phyloP scores from a whole-genome alignment of 2,797 vertebrate species.

The Pangasius mekongensis region DNA sequence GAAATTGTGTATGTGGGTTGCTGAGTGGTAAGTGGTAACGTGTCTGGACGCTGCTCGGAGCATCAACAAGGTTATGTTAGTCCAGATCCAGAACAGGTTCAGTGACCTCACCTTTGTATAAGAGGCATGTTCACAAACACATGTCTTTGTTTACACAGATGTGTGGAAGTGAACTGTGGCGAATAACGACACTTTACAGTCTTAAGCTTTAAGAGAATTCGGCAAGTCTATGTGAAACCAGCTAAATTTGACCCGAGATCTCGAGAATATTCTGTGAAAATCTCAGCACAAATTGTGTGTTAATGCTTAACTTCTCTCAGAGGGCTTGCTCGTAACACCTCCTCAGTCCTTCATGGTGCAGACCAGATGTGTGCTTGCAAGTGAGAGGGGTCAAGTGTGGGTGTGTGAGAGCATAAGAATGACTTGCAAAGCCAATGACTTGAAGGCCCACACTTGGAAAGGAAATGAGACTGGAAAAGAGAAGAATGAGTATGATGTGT shows the following conservation, averaged over 20 bases:
- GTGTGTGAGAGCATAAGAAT: constrained; percentile 25
- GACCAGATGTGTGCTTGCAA: constrained; percentile 41
- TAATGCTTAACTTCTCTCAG: constrained; percentile 12
- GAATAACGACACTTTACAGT: constrained; percentile 2
- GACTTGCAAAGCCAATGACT: constrained; percentile 10
- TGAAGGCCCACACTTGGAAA: constrained; percentile 21
- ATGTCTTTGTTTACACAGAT: constrained; percentile 30
- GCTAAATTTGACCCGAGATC: not conserved
- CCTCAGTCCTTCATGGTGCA: constrained; percentile 13
- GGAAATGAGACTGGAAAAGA: not conserved
- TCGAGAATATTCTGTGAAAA: not conserved
- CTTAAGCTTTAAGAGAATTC: not conserved
- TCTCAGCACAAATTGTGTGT: not conserved
- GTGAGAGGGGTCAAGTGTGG: constrained; percentile 13
- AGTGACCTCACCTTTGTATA: constrained; percentile 4
- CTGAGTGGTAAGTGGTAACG: not conserved
- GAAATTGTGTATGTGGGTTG: not conserved
- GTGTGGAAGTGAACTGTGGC: not conserved
- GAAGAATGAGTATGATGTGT: not conserved
- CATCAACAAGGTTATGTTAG: not conserved
- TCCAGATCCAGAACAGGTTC: not conserved
- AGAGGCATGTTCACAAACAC: not conserved
- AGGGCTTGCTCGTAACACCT: constrained; percentile 30
- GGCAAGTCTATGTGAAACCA: constrained; percentile 2
- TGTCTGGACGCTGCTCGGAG: not conserved